Conservation (phyloP, 2,113 vertebrate genomes). For the Opisthocomus hoazin region DNA sequence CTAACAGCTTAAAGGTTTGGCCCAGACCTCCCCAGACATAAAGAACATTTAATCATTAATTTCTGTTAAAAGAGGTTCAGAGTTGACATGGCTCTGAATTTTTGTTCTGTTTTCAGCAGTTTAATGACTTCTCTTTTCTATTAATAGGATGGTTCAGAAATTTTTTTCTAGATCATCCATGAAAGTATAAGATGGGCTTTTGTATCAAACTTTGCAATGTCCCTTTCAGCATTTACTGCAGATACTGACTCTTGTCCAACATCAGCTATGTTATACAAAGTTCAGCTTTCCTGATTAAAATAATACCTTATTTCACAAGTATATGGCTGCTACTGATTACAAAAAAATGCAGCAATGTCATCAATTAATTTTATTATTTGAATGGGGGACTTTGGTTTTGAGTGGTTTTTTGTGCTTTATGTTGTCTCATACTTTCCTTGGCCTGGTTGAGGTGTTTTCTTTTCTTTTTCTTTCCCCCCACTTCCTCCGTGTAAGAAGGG, state of each 20-base stretch:
- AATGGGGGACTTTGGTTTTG: neutral
- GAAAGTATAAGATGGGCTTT: neutral
- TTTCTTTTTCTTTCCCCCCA: no score
- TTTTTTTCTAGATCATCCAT: neutral
- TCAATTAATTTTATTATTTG: neutral
- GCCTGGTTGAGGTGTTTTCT: neutral
- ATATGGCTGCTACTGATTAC: neutral
- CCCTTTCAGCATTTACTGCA: neutral
- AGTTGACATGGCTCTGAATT: neutral
- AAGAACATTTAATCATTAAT: neutral
- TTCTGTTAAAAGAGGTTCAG: neutral
- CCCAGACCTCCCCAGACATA: neutral
- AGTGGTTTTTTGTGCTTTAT: neutral
- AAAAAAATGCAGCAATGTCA: neutral
- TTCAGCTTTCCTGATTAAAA: neutral
- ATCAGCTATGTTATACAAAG: neutral
- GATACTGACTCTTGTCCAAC: neutral
- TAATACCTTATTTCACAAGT: neutral
- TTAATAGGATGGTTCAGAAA: neutral
- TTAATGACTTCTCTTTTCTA: neutral
- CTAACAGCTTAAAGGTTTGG: neutral
- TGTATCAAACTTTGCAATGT: neutral
- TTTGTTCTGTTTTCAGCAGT: neutral
- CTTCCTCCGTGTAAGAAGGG: rapidly evolving
- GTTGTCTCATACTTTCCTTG: neutral